Evolutionary conservation across 1,140 invertebrate genomes (phyloP), one percentile per base, ranked within the genome.

Genomic region (Drosophila repletoides): DNA sequence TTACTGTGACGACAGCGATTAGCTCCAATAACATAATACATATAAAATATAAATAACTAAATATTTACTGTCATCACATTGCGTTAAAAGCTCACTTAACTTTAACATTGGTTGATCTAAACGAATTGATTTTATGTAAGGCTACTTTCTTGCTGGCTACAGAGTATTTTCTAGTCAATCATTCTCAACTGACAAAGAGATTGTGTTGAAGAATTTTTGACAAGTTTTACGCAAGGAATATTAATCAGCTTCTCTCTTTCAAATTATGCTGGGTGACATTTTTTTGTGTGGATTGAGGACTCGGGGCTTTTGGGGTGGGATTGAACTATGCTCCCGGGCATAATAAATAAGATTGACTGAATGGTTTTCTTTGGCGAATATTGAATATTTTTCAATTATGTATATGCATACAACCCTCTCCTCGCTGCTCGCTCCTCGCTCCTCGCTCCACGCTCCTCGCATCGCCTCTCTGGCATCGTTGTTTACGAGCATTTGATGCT

Each of bases 311-410:
- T 38, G 38, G 33, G 34, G 19, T 6, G 9, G 40, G 33, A 34
- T 15, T 5, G 56, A 43, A 49, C 53, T 53, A 38, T 33, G 38
- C 61, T 41, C 46, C 40, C 19, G 51, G 46, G 56, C 73, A 66
- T 61, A 65, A 83, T 70, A 73, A 83, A 64, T 64, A 65, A 36
- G 58, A 34, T 59, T 63, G 40, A 45, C 73, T 33, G 14, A 55
- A 31, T 76, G 53, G 52, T 28, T 48, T 38, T 69, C n/a, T 21
- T 43, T 43, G 58, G 22, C 36, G 49, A 86, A 68, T 86, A 48
- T 69, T 61, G 71, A 79, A 72, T 81, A 73, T 74, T 83, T 83
- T 83, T 52, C 75, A 83, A 83, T 83, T 83, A 86, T 76, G 75
- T 83, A 61, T 80, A 83, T 71, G 69, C 58, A 61, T 86, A 46